Evolutionary conservation across 2,113 vertebrate genomes (phyloP).

Genomic region (Etia nguti): DNA sequence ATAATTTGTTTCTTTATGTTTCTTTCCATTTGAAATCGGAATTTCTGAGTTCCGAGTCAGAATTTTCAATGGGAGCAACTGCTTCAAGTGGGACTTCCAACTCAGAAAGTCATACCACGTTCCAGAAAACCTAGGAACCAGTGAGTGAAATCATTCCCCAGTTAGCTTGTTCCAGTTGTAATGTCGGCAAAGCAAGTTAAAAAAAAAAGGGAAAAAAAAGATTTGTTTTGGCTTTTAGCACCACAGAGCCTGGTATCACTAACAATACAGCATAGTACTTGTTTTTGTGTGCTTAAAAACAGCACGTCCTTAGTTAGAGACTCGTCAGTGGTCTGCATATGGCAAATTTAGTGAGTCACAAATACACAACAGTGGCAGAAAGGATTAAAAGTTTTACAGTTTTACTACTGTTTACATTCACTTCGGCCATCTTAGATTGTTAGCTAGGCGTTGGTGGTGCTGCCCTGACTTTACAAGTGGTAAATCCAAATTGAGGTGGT

Average conservation of each 20-base stretch:
- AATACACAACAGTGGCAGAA: background rate
- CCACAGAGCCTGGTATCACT: background rate
- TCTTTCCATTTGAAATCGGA: background rate
- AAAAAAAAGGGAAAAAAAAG: rapidly evolving
- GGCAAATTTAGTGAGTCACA: background rate
- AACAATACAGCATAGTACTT: background rate
- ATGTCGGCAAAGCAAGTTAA: background rate
- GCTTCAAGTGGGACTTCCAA: background rate
- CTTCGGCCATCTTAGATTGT: background rate
- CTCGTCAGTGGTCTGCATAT: background rate
- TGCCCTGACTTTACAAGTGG: background rate
- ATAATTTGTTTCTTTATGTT: background rate
- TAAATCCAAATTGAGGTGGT: background rate
- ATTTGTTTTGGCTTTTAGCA: background rate
- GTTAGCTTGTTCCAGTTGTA: background rate
- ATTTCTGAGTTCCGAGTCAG: background rate
- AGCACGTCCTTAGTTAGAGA: background rate
- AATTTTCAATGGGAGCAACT: background rate
- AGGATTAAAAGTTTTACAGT: background rate
- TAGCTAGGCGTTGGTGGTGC: background rate
- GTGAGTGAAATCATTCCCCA: background rate
- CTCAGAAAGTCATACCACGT: background rate
- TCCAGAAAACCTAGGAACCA: background rate
- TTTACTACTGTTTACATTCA: background rate
- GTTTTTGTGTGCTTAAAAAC: background rate